These are phyloP conservation scores for Azemiops feae DNA, from an alignment of 2,113 vertebrate species.

Conservation along the genomic window DNA sequence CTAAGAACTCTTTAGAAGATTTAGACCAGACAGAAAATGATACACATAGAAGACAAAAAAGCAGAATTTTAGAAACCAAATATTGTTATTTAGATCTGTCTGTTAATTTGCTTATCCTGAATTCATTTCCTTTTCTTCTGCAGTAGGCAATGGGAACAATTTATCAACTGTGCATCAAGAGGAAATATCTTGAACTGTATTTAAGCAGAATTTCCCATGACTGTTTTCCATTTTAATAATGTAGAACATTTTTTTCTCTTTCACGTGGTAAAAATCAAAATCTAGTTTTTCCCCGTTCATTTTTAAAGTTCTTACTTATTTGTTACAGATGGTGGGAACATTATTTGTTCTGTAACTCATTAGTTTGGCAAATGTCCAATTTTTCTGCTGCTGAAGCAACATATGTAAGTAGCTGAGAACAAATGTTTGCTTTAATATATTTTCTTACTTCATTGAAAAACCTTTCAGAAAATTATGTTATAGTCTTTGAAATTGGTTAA, in stretches of 20 bases:
- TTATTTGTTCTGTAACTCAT: slow-evolving; percentile 38
- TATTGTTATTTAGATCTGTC: background rate
- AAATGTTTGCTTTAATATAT: slow-evolving; percentile 35
- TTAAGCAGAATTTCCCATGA: background rate
- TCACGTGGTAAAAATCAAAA: background rate
- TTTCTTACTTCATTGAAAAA: background rate
- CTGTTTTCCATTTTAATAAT: background rate
- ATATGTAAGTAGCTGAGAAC: slow-evolving; percentile 40
- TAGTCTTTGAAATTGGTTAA: background rate
- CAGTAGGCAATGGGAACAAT: background rate
- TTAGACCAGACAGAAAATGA: background rate
- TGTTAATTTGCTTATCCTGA: background rate
- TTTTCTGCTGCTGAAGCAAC: slow-evolving; percentile 44
- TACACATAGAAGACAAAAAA: background rate
- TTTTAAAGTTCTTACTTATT: slow-evolving; percentile 15
- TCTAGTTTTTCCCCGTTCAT: background rate
- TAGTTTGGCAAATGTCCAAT: slow-evolving; percentile 37
- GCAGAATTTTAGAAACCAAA: background rate
- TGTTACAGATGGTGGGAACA: slow-evolving; percentile 29
- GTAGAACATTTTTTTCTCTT: background rate
- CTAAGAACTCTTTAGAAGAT: background rate
- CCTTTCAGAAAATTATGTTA: background rate
- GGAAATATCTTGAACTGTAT: background rate
- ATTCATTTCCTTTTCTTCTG: background rate
- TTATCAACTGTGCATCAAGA: background rate